Base-by-base conservation (phyloP, 2,888 invertebrate genomes). In the Eutolmus rufibarbis region DNA sequence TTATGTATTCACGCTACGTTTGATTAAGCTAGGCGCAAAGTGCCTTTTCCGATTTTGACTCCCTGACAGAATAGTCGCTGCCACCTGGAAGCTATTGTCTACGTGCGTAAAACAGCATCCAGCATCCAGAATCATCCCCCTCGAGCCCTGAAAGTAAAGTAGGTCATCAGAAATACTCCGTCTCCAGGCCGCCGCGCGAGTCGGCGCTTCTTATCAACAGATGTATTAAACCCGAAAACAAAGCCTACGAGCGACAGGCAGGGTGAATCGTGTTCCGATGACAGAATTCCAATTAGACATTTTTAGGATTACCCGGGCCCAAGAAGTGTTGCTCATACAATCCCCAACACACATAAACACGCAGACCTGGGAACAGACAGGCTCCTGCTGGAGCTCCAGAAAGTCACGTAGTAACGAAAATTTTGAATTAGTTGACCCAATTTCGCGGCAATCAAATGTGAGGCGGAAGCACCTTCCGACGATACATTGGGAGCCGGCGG, bases 361-460 rank as follows among this genome's bases (percentile, higher is more conserved):
- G 4, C 8, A 66, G 2, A 28, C 9, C 56, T n/a, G 56, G 66
- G 12, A 66, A 66, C 66, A 66, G 28, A 23, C 66, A 66, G 66
- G 12, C 66, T 23, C 66, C 28, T 66, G 66, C 57, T 57, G 5
- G 23, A 66, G 79, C 56, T 28, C 14, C 78, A 78, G 51, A 31
- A 79, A 46, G 79, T 79, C 79, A 79, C 79, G 79, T 79, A 79
- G 46, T 79, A 28, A 79, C 23, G 79, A 79, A 51, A 79, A 79
- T 79, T 79, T 79, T 79, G 79, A 79, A 79, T 79, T 79, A 79
- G 79, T 79, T 79, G 79, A 79, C 79, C 79, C 51, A 79, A 79
- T 79, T 79, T 79, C 79, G 79, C 28, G 51, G 79, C 79, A 79
- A 79, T 79, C 79, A 79, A 79, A 79, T 79, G 79, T 56, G 23